A percentile compares a stretch with the other conserved stretches of the same genome.
Evolutionary conservation across 2,888 invertebrate genomes (phyloP).

Genomic region (Synergus japonicus): DNA sequence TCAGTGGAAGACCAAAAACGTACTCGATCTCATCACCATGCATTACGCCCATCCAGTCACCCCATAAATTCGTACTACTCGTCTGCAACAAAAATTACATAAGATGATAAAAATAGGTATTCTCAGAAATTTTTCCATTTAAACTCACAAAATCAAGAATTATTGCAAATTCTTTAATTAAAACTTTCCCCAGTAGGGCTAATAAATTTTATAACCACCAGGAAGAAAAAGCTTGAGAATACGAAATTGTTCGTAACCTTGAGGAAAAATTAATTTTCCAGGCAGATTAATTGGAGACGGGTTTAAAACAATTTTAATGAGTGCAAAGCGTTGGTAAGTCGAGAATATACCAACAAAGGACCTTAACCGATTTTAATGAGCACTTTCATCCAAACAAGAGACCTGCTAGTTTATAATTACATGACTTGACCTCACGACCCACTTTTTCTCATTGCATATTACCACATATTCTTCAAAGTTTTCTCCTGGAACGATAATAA

Average conservation of each 20-base stretch:
- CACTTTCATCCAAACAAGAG: constrained; percentile 30
- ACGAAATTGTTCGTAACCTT: not conserved
- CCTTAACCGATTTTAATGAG: constrained; percentile 30
- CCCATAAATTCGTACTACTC: constrained; percentile 96
- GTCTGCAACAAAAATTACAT: constrained; percentile 83
- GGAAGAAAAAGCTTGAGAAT: not conserved
- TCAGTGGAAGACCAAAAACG: constrained; percentile 96
- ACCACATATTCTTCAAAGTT: constrained; percentile 10
- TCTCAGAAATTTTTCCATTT: too few species aligned
- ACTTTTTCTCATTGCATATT: not conserved
- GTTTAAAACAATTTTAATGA: not conserved
- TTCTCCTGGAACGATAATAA: constrained; percentile 2
- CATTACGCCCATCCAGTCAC: constrained; percentile 99
- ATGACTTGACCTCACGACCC: constrained; percentile 21
- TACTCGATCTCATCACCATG: constrained; percentile 99
- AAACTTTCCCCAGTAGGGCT: too few species aligned
- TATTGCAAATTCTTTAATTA: too few species aligned
- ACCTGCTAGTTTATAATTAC: constrained; percentile 31
- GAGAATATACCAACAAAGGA: constrained; percentile 8
- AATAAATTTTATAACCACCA: not conserved
- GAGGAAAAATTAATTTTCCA: not conserved
- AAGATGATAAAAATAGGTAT: too few species aligned
- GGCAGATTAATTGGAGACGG: not conserved
- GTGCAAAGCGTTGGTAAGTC: not conserved
- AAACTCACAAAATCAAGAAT: too few species aligned